Conservation (phyloP, 2,888 invertebrate species). For the Leucozona laternaria region DNA sequence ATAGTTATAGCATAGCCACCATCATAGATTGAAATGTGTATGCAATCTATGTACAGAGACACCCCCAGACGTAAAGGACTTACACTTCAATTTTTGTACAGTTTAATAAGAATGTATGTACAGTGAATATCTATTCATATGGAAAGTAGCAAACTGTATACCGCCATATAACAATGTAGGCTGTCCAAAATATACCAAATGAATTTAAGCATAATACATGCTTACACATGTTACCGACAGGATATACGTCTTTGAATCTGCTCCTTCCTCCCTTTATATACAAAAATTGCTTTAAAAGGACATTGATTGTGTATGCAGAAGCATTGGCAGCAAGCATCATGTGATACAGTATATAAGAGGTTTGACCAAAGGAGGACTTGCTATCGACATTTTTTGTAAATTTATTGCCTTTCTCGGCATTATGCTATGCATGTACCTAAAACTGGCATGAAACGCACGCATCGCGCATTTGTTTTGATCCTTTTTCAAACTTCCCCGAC, state of each 20-base stretch:
- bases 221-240: conserved; percentile 46
- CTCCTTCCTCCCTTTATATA: background rate
- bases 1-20: conserved; percentile 5
- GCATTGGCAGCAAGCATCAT: background rate
- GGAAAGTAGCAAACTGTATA: background rate
- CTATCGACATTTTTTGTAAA: conserved; percentile 13
- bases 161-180: background rate
- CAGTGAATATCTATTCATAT: background rate
- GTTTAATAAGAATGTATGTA: background rate
- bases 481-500: background rate
- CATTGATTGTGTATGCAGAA: conserved; percentile 12
- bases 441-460: background rate
- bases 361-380: background rate
- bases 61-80: conserved; percentile 33
- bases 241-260: conserved; percentile 15
- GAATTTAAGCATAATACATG: conserved; percentile 1
- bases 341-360: background rate
- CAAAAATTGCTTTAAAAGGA: background rate
- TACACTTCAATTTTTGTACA: conserved; percentile 34
- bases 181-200: background rate
- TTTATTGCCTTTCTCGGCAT: background rate
- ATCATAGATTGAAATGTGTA: conserved; percentile 5
- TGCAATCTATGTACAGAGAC: background rate
- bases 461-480: background rate
- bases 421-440: conserved; percentile 3